Conservation (phyloP, 1,140 invertebrate species). For the Drosophila busckii region DNA sequence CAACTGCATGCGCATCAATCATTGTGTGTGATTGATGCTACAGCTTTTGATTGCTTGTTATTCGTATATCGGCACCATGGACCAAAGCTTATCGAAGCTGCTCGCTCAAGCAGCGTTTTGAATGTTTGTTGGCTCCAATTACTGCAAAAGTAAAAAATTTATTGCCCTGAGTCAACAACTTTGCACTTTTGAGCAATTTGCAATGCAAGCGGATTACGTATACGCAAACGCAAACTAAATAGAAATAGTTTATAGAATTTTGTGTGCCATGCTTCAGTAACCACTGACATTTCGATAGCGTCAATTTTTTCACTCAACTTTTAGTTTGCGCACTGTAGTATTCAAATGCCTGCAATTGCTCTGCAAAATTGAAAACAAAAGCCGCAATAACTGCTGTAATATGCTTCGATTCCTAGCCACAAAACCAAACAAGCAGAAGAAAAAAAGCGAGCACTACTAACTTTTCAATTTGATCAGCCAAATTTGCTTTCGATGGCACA, state of each 20-base stretch:
- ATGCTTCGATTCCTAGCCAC: slow-evolving; percentile 5
- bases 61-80: too few species aligned
- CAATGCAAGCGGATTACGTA: slow-evolving; percentile 29
- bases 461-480: slow-evolving; percentile 64
- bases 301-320: slow-evolving; percentile 31
- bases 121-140: slow-evolving; percentile 44
- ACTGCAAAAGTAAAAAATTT: slow-evolving; percentile 38
- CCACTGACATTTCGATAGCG: slow-evolving; percentile 22
- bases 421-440: slow-evolving; percentile 22
- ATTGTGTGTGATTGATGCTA: too few species aligned
- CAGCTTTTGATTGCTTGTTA: too few species aligned
- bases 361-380: slow-evolving; percentile 54
- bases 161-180: slow-evolving; percentile 51
- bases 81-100: too few species aligned
- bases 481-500: slow-evolving; percentile 42
- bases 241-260: slow-evolving; percentile 45
- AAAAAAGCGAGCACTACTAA: slow-evolving; percentile 37
- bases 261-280: slow-evolving; percentile 27
- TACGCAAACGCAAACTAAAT: slow-evolving; percentile 6
- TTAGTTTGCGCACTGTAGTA: slow-evolving; percentile 55
- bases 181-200: slow-evolving; percentile 56
- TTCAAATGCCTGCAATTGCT: slow-evolving; percentile 51
- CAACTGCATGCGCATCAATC: too few species aligned
- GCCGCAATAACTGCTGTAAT: slow-evolving; percentile 23
- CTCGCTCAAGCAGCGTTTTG: too few species aligned